A percentile compares a stretch with the other conserved stretches of the same genome.
These are phyloP conservation scores for Ischnus inquisitorius DNA, from an alignment of 2,888 invertebrate genomes.

Conservation along the genomic window DNA sequence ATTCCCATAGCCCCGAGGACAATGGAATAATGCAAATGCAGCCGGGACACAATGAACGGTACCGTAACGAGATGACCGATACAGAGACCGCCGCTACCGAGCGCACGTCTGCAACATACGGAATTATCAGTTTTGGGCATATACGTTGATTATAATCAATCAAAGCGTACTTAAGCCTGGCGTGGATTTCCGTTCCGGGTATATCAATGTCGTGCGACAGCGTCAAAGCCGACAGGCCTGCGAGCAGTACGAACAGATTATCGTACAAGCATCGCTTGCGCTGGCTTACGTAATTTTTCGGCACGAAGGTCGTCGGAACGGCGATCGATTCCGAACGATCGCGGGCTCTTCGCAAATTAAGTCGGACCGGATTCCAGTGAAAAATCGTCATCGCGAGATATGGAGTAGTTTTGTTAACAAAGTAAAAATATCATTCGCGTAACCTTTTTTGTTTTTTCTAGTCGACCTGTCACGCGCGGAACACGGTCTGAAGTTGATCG, in stretches of 20 bases:
- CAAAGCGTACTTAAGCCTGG: slow-evolving; percentile 53
- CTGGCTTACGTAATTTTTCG: slow-evolving; percentile 57
- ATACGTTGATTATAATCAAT: slow-evolving; percentile 6
- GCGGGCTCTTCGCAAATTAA: not conserved
- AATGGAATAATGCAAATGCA: slow-evolving; percentile 63
- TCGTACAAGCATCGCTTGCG: slow-evolving; percentile 52
- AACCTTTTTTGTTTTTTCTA: not conserved
- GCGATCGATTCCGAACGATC: slow-evolving; percentile 17
- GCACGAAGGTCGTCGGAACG: slow-evolving; percentile 44
- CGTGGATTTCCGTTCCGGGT: slow-evolving; percentile 38
- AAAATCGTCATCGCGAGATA: slow-evolving; percentile 46
- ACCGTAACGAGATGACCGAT: slow-evolving; percentile 61
- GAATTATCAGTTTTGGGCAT: slow-evolving; percentile 3
- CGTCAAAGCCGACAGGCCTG: slow-evolving; percentile 60
- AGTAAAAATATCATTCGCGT: not conserved
- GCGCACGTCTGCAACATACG: slow-evolving; percentile 33
- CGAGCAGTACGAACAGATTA: slow-evolving; percentile 59
- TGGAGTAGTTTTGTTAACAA: not conserved
- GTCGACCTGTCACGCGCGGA: slow-evolving; percentile 1
- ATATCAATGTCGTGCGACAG: slow-evolving; percentile 58
- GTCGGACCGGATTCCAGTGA: slow-evolving; percentile 59
- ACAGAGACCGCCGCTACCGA: slow-evolving; percentile 33
- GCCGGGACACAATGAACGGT: slow-evolving; percentile 53
- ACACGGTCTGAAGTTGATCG: slow-evolving; percentile 40
- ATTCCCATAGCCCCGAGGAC: slow-evolving; percentile 65